phyloP scores from a whole-genome alignment of 2,797 vertebrate genomes.

The Bryconaethiops microstoma region DNA sequence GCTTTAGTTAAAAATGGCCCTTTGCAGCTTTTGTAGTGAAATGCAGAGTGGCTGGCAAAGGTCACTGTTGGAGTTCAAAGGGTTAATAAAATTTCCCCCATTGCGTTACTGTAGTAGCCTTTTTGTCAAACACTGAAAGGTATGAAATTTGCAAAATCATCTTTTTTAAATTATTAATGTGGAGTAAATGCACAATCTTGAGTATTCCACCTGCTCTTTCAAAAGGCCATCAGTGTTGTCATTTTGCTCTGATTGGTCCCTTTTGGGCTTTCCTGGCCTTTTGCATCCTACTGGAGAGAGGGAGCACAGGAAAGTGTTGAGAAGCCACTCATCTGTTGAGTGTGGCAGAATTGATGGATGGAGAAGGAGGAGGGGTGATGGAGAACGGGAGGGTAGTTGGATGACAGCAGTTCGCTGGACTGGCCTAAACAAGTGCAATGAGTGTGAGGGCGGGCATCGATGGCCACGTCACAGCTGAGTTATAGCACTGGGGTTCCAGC shows the following conservation, averaged over 20 bases:
- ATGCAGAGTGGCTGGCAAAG: no score
- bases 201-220: conserved; percentile 54
- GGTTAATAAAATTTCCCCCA: no score
- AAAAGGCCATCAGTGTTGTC: conserved; percentile 56
- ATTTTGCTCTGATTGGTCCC: conserved; percentile 59
- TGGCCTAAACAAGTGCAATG: conserved; percentile 31
- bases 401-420: conserved; percentile 45
- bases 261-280: conserved; percentile 70
- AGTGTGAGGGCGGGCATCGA: conserved; percentile 67
- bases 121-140: conserved; percentile 5
- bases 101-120: conserved; percentile 63
- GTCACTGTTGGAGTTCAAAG: no score
- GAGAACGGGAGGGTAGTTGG: conserved; percentile 17
- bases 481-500: conserved; percentile 75
- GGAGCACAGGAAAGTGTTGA: conserved; percentile 17
- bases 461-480: conserved; percentile 75
- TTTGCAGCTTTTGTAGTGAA: no score
- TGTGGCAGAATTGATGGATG: conserved; percentile 67
- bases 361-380: conserved; percentile 62
- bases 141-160: conserved; percentile 26
- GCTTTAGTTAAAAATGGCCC: no score
- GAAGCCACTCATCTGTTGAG: conserved; percentile 69
- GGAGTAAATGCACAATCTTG: conserved; percentile 33
- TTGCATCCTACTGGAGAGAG: conserved; percentile 41
- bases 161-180: conserved; percentile 32